These are phyloP conservation scores for Stenotaenia linearis DNA, from an alignment of 2,888 invertebrate species.

Conservation along the genomic window DNA sequence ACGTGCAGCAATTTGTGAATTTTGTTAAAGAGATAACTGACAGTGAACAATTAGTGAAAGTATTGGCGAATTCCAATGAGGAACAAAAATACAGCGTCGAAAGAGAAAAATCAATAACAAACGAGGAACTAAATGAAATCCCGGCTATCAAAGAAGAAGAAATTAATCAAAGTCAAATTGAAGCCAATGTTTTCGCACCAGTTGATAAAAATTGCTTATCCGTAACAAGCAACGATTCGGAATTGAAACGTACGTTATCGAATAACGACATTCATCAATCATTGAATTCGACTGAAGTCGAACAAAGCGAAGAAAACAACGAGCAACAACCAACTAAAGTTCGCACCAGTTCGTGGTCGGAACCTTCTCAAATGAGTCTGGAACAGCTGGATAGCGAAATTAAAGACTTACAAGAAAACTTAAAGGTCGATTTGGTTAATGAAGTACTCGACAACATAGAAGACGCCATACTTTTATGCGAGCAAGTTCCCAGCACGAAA, in stretches of 20 bases:
- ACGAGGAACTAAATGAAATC: background rate
- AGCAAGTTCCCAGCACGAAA: background rate
- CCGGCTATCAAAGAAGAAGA: background rate
- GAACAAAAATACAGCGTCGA: background rate
- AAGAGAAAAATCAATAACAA: background rate
- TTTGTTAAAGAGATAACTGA: slow-evolving; percentile 31
- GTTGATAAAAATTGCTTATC: background rate
- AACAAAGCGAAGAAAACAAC: background rate
- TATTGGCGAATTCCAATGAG: slow-evolving; percentile 4
- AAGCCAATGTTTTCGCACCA: background rate
- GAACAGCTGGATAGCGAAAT: slow-evolving; percentile 31
- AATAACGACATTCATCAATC: slow-evolving; percentile 31
- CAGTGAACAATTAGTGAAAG: slow-evolving; percentile 9
- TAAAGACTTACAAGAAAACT: slow-evolving; percentile 27
- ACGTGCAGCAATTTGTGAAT: slow-evolving; percentile 27
- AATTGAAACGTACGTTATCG: slow-evolving; percentile 29
- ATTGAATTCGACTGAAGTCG: background rate
- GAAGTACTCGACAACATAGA: slow-evolving; percentile 11
- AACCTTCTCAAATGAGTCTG: slow-evolving; percentile 30
- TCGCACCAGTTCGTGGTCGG: slow-evolving; percentile 31
- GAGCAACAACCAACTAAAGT: background rate
- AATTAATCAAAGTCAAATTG: slow-evolving; percentile 1
- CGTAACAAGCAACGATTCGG: background rate
- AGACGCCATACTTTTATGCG: background rate
- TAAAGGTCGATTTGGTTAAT: slow-evolving; percentile 29